phyloP scores from a whole-genome alignment of 1,140 invertebrate species.

The Paracyclopina nana region DNA sequence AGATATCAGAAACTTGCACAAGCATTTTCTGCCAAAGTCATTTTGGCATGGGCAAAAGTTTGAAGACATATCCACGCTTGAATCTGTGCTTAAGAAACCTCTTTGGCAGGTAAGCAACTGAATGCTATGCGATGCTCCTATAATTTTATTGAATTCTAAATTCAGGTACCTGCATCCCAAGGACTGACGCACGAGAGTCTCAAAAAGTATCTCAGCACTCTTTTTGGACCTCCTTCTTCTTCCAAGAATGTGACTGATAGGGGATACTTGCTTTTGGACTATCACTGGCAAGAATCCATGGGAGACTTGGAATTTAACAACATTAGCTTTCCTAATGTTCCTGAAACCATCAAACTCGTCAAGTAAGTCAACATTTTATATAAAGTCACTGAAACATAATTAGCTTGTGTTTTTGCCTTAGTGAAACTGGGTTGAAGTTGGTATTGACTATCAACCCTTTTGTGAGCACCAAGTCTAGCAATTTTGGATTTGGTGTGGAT shows the following conservation, averaged over 20 bases:
- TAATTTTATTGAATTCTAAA: background rate
- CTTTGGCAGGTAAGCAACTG: conserved; percentile 5
- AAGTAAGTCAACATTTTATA: background rate
- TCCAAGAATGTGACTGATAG: no score
- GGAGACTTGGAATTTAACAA: conserved; percentile 12
- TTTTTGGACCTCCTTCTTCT: no score
- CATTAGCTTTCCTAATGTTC: conserved; percentile 8
- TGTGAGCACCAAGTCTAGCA: conserved; percentile 14
- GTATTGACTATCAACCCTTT: conserved; percentile 14
- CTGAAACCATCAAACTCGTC: conserved; percentile 6
- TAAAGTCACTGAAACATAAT: background rate
- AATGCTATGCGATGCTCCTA: no score
- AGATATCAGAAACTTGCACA: conserved; percentile 4
- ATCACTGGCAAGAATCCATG: conserved; percentile 15
- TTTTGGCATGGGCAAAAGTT: conserved; percentile 16
- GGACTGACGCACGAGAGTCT: background rate
- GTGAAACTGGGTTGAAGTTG: conserved; percentile 3
- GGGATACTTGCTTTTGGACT: conserved; percentile 10
- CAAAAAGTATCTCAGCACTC: no score
- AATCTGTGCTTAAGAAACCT: conserved; percentile 5
- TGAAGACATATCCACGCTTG: conserved; percentile 5
- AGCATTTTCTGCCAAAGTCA: conserved; percentile 3
- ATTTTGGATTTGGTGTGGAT: conserved; percentile 8
- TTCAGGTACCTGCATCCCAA: background rate
- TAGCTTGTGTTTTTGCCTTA: background rate